Evolutionary conservation across 37 sponge, comb jelly and placozoan genomes (phyloP).

Genomic region (Beroe ovata): DNA sequence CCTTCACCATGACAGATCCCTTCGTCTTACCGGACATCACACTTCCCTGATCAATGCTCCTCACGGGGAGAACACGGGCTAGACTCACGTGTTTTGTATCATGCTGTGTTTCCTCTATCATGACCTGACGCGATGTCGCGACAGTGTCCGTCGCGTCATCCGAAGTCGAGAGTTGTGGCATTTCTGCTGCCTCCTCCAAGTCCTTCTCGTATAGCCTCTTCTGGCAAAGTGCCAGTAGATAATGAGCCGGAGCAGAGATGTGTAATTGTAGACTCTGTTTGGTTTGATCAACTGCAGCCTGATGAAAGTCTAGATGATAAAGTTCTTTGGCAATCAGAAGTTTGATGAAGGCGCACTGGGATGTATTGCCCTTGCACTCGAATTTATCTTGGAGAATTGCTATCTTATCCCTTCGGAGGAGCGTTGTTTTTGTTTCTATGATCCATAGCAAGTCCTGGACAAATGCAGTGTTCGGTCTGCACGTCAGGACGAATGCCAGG

Average conservation of each 20-base stretch:
- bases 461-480: constrained; percentile 4
- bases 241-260: background rate
- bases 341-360: background rate
- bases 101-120: constrained; percentile 42
- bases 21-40: background rate
- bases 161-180: background rate
- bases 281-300: background rate
- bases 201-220: constrained; percentile 46
- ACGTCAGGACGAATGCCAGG: background rate
- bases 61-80: constrained; percentile 4
- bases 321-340: constrained; percentile 14
- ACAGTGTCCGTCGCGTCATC: background rate
- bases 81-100: background rate
- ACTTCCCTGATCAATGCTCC: constrained; percentile 34
- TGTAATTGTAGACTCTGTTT: background rate
- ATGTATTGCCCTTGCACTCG: background rate
- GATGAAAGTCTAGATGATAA: background rate
- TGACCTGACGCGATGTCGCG: background rate
- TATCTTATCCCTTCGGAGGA: constrained; percentile 10
- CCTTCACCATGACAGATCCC: background rate
- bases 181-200: background rate
- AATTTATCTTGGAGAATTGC: constrained; percentile 11
- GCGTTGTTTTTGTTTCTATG: constrained; percentile 25
- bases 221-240: constrained; percentile 34
- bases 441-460: constrained; percentile 14